phyloP scores from a whole-genome alignment of 2,888 invertebrate genomes.

The Panzeria rudis region DNA sequence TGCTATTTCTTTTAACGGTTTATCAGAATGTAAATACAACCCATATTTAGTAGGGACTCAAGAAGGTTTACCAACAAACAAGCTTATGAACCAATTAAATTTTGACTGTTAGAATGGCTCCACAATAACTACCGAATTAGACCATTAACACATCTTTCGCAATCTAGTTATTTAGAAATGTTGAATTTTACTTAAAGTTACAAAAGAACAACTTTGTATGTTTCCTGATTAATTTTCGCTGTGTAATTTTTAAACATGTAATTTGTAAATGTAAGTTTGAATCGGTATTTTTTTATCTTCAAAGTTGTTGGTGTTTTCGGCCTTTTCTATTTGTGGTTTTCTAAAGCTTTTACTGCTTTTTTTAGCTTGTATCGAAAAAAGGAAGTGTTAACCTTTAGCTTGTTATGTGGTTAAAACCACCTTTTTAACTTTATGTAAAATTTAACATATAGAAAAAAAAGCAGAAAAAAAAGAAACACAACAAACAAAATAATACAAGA shows the following conservation, averaged over 20 bases:
- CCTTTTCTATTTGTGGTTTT: neutral
- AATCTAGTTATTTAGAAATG: too few relatives aligned
- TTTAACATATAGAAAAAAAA: slow-evolving; percentile 12
- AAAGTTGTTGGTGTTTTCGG: slow-evolving; percentile 53
- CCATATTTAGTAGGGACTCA: too few relatives aligned
- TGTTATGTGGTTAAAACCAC: slow-evolving; percentile 66
- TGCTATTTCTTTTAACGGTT: too few relatives aligned
- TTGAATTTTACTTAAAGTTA: neutral
- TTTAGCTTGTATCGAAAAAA: slow-evolving; percentile 60
- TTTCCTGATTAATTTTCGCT: neutral
- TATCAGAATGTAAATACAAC: too few relatives aligned
- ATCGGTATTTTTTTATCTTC: slow-evolving; percentile 29
- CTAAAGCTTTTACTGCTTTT: neutral
- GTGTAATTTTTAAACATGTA: slow-evolving; percentile 25
- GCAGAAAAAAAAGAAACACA: neutral
- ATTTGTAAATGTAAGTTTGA: slow-evolving; percentile 51
- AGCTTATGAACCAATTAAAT: too few relatives aligned
- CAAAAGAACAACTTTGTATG: neutral
- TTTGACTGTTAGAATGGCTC: too few relatives aligned
- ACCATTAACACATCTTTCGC: too few relatives aligned
- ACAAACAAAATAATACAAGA: slow-evolving; percentile 38
- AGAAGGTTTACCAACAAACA: too few relatives aligned
- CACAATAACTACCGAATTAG: too few relatives aligned
- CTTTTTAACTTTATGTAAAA: slow-evolving; percentile 61
- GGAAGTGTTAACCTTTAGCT: slow-evolving; percentile 75